Conservation (phyloP, 2,888 invertebrate species). For the Lasioglossum pauxillum region DNA sequence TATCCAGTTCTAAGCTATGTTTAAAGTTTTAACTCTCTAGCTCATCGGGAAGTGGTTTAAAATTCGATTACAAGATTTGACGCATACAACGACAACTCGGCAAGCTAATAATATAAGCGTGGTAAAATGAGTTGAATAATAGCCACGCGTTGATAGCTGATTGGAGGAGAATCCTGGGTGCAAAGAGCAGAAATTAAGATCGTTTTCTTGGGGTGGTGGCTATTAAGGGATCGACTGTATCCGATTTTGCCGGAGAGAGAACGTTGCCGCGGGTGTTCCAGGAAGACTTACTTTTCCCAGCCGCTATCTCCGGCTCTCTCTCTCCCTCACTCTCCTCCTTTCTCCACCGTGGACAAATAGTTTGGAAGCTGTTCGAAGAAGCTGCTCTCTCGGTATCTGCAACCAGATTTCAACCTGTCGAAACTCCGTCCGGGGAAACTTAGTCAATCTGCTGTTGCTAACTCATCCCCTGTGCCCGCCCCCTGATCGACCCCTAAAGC, state of each 20-base stretch:
- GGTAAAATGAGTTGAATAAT: neutral
- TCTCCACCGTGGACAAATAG: slow-evolving; percentile 67
- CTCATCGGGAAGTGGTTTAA: no score
- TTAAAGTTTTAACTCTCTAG: no score
- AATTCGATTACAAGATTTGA: no score
- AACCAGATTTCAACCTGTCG: slow-evolving; percentile 78
- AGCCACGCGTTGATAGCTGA: neutral
- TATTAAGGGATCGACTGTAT: slow-evolving; percentile 38
- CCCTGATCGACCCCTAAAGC: slow-evolving; percentile 71
- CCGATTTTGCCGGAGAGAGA: slow-evolving; percentile 40
- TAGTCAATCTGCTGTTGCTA: slow-evolving; percentile 79
- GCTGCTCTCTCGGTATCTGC: slow-evolving; percentile 72
- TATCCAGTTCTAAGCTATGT: no score
- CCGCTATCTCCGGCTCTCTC: neutral
- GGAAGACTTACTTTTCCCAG: slow-evolving; percentile 35
- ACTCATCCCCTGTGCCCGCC: slow-evolving; percentile 59
- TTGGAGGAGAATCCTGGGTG: neutral
- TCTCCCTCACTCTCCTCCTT: slow-evolving; percentile 4
- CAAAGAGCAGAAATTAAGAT: slow-evolving; percentile 37
- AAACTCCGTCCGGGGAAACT: slow-evolving; percentile 77
- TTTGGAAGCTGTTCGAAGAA: slow-evolving; percentile 70
- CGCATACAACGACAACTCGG: no score
- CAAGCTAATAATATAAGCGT: no score
- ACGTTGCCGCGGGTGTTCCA: slow-evolving; percentile 31
- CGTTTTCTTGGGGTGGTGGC: neutral